These are phyloP conservation scores for Plectropomus leopardus DNA, from an alignment of 2,113 vertebrate species.

Conservation along the genomic window DNA sequence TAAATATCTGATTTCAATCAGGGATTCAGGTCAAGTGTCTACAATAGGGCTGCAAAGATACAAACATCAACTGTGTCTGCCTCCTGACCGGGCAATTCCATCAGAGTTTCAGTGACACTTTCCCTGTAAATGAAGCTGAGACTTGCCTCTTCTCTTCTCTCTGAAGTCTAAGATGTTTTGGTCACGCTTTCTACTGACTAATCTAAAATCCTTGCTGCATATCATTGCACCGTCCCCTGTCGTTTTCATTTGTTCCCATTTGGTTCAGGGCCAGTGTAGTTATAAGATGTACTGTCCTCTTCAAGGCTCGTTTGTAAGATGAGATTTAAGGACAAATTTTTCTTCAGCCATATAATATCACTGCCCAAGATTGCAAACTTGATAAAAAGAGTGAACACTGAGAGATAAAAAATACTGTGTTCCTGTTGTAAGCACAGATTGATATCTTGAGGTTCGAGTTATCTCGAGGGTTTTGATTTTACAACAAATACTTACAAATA, in stretches of 20 bases:
- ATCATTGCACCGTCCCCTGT: neutral
- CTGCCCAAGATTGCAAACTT: neutral
- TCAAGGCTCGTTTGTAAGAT: constrained; percentile 1
- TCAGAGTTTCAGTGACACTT: constrained; percentile 27
- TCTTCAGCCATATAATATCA: constrained; percentile 16
- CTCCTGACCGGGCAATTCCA: constrained; percentile 22
- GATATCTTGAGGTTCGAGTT: constrained; percentile 5
- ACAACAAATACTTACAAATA: neutral
- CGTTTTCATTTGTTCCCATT: constrained; percentile 18
- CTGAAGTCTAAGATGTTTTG: constrained; percentile 2
- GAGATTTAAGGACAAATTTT: constrained; percentile 13
- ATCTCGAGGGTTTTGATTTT: constrained; percentile 23
- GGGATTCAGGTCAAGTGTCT: constrained; percentile 61
- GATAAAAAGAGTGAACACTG: constrained; percentile 10
- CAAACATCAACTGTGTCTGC: constrained; percentile 31
- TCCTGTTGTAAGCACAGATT: constrained; percentile 22
- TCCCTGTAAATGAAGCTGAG: constrained; percentile 12
- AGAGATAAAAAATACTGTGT: constrained; percentile 25
- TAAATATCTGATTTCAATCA: constrained; percentile 67
- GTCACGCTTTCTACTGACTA: neutral
- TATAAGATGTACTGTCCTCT: constrained; percentile 12
- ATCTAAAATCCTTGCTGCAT: constrained; percentile 16
- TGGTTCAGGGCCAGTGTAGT: constrained; percentile 12
- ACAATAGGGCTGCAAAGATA: constrained; percentile 34
- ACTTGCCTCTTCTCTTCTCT: constrained; percentile 6